Evolutionary conservation across 2,113 vertebrate species (phyloP).

Genomic region (Vulpes vulpes): DNA sequence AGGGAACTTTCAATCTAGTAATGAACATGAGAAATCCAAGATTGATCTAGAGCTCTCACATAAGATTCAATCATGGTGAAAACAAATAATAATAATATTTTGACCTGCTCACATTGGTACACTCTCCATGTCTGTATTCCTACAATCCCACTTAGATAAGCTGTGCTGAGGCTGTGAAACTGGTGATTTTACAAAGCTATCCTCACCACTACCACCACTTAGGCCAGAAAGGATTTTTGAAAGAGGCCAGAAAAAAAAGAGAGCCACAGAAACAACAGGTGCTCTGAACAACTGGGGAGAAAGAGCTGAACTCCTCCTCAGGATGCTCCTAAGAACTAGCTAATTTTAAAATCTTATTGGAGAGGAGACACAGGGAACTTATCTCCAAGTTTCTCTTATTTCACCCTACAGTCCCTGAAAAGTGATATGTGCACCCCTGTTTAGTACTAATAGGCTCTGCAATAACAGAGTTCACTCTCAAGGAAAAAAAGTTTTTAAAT

Average conservation of each 20-base stretch:
- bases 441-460: background rate
- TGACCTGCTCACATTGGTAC: conserved; percentile 18
- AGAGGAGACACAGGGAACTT: conserved; percentile 33
- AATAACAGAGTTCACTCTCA: background rate
- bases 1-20: conserved; percentile 29
- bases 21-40: conserved; percentile 43
- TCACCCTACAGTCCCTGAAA: background rate
- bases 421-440: background rate
- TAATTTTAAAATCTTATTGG: conserved; percentile 18
- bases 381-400: background rate
- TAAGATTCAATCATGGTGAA: conserved; percentile 27
- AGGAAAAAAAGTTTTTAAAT: background rate
- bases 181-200: conserved; percentile 61
- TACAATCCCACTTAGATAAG: conserved; percentile 44
- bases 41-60: background rate
- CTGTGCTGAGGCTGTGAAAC: conserved; percentile 20
- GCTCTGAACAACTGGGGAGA: conserved; percentile 78
- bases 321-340: conserved; percentile 64
- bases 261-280: conserved; percentile 76
- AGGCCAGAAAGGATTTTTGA: background rate
- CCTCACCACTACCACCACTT: too few relatives aligned
- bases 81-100: conserved; percentile 33
- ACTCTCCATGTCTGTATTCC: background rate
- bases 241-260: conserved; percentile 51
- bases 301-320: conserved; percentile 51